Evolutionary conservation across 2,888 invertebrate species (phyloP).

Genomic region (Acholoe squamosa): DNA sequence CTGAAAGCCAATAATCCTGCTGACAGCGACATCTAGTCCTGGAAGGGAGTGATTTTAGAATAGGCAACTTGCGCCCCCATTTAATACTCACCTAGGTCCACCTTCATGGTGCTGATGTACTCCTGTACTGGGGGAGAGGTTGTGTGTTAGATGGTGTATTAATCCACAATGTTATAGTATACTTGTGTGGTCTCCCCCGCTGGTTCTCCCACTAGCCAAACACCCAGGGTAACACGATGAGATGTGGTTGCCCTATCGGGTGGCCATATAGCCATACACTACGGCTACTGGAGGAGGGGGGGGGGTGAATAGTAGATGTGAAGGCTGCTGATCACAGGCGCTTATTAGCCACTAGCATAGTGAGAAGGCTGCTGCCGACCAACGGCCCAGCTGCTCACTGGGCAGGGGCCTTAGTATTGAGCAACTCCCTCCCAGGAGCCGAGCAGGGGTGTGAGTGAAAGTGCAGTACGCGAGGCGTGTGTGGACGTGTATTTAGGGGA

Average conservation of each 20-base stretch:
- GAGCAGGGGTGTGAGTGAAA: background rate
- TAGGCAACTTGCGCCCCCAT: background rate
- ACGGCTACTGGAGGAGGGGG: background rate
- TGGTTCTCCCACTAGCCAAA: background rate
- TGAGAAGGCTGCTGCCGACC: too few species aligned
- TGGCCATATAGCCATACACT: background rate
- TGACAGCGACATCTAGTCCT: background rate
- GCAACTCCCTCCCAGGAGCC: background rate
- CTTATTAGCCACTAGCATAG: conserved; percentile 20
- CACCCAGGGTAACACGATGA: background rate
- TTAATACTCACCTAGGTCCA: conserved; percentile 20
- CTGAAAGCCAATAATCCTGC: too few species aligned
- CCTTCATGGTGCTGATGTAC: background rate
- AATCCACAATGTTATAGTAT: background rate
- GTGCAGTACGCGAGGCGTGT: background rate
- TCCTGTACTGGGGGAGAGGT: background rate
- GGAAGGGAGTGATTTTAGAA: too few species aligned
- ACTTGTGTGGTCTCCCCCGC: background rate
- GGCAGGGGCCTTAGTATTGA: background rate
- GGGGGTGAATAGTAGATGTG: background rate
- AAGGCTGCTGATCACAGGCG: background rate
- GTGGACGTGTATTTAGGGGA: background rate
- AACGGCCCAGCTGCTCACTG: conserved; percentile 24
- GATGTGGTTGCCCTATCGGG: background rate
- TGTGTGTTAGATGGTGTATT: background rate